Base-by-base conservation (phyloP, 2,888 invertebrate species). In the Tricholauxania praeusta region DNA sequence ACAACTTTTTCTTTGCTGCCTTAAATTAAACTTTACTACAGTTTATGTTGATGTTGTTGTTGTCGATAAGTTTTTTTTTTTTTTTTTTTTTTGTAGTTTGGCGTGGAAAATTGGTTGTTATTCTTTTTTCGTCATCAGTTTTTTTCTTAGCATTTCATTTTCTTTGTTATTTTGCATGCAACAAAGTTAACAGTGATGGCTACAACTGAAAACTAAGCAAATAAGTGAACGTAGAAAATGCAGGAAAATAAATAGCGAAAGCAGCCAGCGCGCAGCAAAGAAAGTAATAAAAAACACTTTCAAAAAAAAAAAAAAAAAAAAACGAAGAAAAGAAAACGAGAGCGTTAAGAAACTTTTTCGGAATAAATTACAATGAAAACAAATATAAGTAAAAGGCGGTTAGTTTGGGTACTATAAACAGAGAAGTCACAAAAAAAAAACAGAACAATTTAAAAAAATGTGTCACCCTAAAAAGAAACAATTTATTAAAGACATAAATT, bases 81-180 rank as follows among this genome's bases (percentile, higher is more conserved):
- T 53, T 53, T n/a, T 53, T n/a, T 53, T 3, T 53, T n/a, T 7
- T 39, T 39, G 10, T 39, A 39, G 39, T 39, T 39, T 39, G 3
- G 39, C 39, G 47, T 62, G 60, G 60, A 62, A 62, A 62, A 62
- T 62, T 62, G 60, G 32, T 62, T 39, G 60, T 62, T 39, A 62
- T 62, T 62, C 39, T 62, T 62, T 12, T 62, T 39, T 39, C 10
- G 10, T 39, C 39, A 39, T 39, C 39, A 39, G 39, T 39, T 39
- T 47, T 19, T 14, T 28, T 19, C 28, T 57, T 12, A 19, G 28
- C 22, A 12, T 55, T 55, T 17, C n/a, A 32, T 32, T 19, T 57
- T 19, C 47, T 71, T 71, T 66, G 70, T 65, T 66, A 60, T 48
- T 55, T 60, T 60, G 52, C 60, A 62, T 66, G 48, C 53, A 70